Base-by-base conservation (phyloP, 1,140 invertebrate species). In the Hydropsyche tenuis region DNA sequence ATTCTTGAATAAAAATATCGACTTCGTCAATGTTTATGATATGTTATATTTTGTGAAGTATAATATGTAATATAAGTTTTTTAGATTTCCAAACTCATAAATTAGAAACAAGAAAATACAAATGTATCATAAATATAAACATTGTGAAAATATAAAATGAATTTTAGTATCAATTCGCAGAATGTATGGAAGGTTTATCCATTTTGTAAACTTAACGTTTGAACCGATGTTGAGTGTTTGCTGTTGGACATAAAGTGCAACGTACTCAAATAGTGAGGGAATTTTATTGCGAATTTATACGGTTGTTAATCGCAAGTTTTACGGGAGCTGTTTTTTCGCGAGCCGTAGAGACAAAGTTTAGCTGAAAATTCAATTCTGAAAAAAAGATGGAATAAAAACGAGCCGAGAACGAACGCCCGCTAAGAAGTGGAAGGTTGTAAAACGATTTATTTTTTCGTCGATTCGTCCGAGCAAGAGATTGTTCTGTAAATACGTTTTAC, bases 401-500 rank as follows among this genome's bases (percentile, higher is more conserved):
- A 60, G 22, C 23, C 56, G 12, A 23, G 56, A 60, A 60, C 20
- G 23, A 60, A 25, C 23, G 23, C 12, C 23, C 22, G 9, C 11
- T 25, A 60, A 60, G 20, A 60, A 60, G 30, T 37, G 30, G 23
- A 60, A 60, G 20, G 23, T 60, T 60, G 56, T 60, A 60, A 27
- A 60, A 20, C 56, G 56, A 25, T 60, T 27, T 60, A 20, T 60
- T 60, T 60, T 60, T 60, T 60, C 56, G 56, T 2, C 56, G 56
- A 60, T 60, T 60, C 56, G 22, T 60, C 23, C 56, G 56, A 60
- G 7, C 56, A 14, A 60, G 9, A 27, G 56, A 60, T 14, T 20
- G 56, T 60, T 60, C 23, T 25, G 20, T 23, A 60, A 60, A 60
- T 20, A 60, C 56, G 56, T 60, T 60, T 60, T 37, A 23, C 23